Conservation (phyloP, 2,888 invertebrate species). For the Cantharis rustica region DNA sequence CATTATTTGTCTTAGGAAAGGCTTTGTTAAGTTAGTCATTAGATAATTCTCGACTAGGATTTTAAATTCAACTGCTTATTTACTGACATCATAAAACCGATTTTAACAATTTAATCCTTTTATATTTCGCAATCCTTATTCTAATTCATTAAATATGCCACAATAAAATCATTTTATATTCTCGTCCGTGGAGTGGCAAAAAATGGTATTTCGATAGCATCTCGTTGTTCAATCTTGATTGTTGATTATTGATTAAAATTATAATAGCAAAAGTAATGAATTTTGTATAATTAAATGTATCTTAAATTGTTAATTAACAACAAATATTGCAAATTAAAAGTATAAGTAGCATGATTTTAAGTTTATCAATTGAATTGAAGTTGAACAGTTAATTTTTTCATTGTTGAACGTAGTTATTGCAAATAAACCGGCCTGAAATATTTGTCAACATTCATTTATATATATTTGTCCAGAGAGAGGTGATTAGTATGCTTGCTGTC, state of each 20-base stretch:
- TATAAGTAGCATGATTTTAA: slow-evolving; percentile 19
- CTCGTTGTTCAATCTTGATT: not conserved
- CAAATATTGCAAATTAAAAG: slow-evolving; percentile 14
- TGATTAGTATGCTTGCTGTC: slow-evolving; percentile 38
- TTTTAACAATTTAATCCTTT: not conserved
- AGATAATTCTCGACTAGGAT: not conserved
- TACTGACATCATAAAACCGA: not conserved
- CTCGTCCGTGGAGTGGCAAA: not conserved
- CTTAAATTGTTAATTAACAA: slow-evolving; percentile 1
- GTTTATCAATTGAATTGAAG: slow-evolving; percentile 26
- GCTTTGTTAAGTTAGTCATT: not conserved
- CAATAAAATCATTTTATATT: not conserved
- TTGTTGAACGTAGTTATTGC: slow-evolving; percentile 25
- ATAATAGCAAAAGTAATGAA: not conserved
- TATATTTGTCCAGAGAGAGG: slow-evolving; percentile 28
- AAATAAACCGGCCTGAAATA: slow-evolving; percentile 36
- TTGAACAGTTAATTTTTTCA: slow-evolving; percentile 29
- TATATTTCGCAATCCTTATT: not conserved
- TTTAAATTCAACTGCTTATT: not conserved
- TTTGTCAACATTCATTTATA: slow-evolving; percentile 39
- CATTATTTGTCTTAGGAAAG: not conserved
- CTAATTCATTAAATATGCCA: not conserved
- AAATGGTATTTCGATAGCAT: not conserved
- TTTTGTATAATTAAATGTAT: not conserved
- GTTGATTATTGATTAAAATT: not conserved